These are phyloP conservation scores for Liparis tanakae DNA, from an alignment of 2,797 vertebrate genomes.

Conservation along the genomic window DNA sequence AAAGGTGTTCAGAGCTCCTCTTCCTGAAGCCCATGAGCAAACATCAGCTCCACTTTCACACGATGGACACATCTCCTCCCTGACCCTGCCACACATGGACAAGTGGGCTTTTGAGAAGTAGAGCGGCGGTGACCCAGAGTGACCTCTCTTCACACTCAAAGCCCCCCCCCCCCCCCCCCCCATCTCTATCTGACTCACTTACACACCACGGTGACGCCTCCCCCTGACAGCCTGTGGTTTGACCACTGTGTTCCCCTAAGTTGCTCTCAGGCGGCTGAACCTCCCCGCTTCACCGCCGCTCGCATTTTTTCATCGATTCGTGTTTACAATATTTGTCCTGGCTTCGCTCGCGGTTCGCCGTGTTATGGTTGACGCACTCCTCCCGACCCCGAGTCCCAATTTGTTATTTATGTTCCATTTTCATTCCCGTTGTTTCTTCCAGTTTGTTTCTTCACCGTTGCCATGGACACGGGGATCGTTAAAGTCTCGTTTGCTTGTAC, in stretches of 20 bases:
- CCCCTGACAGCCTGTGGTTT: constrained; percentile 36
- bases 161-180: constrained; percentile 14
- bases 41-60: constrained; percentile 56
- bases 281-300: background rate
- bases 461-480: constrained; percentile 16
- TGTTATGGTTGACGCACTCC: constrained; percentile 3
- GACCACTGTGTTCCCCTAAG: constrained; percentile 33
- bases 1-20: constrained; percentile 34
- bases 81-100: constrained; percentile 20
- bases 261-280: background rate
- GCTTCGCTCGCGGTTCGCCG: background rate
- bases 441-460: constrained; percentile 26
- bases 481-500: constrained; percentile 14
- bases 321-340: constrained; percentile 5
- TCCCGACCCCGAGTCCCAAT: background rate
- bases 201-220: constrained; percentile 17
- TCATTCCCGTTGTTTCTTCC: background rate
- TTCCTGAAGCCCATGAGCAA: constrained; percentile 55
- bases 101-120: constrained; percentile 51
- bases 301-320: constrained; percentile 5
- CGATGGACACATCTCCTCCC: constrained; percentile 40
- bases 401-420: constrained; percentile 19
- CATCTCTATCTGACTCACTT: constrained; percentile 34
- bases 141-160: constrained; percentile 71
- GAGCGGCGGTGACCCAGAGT: constrained; percentile 67